phyloP scores from a whole-genome alignment of 2,888 invertebrate species.

The Xestoiulus laeticollis region DNA sequence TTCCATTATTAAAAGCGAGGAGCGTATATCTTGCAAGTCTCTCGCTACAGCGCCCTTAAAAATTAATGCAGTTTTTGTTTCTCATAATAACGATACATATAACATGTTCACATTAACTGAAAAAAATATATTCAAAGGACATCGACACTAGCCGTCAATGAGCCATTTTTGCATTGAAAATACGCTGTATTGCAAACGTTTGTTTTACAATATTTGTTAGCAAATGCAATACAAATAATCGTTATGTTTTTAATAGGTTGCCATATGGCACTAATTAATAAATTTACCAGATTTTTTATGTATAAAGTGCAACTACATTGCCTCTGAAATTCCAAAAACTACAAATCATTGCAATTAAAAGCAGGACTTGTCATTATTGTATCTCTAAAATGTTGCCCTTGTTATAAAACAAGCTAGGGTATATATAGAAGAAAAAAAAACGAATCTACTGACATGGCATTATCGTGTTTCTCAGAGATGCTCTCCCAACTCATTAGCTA shows the following conservation, averaged over 20 bases:
- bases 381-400: slow-evolving; percentile 9
- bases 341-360: slow-evolving; percentile 10
- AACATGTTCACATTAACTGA: no score
- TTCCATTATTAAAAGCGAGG: background rate
- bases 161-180: no score
- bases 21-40: background rate
- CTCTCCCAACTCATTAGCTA: slow-evolving; percentile 15
- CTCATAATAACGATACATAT: no score
- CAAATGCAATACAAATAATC: background rate
- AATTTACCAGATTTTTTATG: background rate
- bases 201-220: background rate
- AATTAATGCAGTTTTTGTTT: no score
- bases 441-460: background rate
- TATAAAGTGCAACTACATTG: background rate
- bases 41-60: no score
- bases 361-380: background rate
- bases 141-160: no score
- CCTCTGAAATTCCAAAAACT: background rate
- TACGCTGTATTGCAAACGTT: background rate
- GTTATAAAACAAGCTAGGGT: background rate
- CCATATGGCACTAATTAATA: slow-evolving; percentile 7
- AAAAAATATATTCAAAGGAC: no score
- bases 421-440: background rate
- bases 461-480: slow-evolving; percentile 27
- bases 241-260: background rate